Percentiles rank a stretch among this genome's conserved stretches.
phyloP scores from a whole-genome alignment of 37 sponge, comb jelly and placozoan species.

The Cliona cf. orientalis region DNA sequence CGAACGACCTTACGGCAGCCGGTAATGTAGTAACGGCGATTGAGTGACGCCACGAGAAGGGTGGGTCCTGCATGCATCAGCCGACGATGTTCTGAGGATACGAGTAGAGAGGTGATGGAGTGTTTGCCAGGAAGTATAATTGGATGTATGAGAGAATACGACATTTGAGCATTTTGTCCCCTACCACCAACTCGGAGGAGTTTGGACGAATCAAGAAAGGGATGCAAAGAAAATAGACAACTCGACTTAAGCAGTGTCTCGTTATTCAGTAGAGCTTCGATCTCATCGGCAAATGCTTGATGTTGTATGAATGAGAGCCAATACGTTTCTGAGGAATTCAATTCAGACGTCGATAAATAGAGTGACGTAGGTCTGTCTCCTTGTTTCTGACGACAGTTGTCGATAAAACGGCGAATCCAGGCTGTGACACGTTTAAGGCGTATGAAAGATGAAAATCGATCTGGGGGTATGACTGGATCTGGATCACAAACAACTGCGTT shows the following conservation, averaged over 20 bases:
- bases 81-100: not conserved
- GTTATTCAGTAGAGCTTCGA: no score
- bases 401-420: constrained; percentile 19
- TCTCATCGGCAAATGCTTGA: no score
- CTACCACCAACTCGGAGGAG: constrained; percentile 3
- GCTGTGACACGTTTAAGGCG: constrained; percentile 29
- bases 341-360: no score
- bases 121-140: not conserved
- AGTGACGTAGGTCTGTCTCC: no score
- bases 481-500: not conserved
- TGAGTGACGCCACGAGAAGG: not conserved
- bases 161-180: not conserved
- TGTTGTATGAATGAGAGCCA: no score
- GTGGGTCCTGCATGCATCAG: constrained; percentile 16
- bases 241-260: no score
- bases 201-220: no score
- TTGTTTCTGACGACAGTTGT: constrained; percentile 4
- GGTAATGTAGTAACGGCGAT: not conserved
- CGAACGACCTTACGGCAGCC: no score
- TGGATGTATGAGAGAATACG: not conserved
- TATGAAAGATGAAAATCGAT: constrained; percentile 21
- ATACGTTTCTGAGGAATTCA: no score
- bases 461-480: constrained; percentile 9
- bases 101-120: not conserved
- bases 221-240: no score